These are phyloP conservation scores for Magallana gigas DNA, from an alignment of 1,140 invertebrate genomes.

Conservation along the genomic window DNA sequence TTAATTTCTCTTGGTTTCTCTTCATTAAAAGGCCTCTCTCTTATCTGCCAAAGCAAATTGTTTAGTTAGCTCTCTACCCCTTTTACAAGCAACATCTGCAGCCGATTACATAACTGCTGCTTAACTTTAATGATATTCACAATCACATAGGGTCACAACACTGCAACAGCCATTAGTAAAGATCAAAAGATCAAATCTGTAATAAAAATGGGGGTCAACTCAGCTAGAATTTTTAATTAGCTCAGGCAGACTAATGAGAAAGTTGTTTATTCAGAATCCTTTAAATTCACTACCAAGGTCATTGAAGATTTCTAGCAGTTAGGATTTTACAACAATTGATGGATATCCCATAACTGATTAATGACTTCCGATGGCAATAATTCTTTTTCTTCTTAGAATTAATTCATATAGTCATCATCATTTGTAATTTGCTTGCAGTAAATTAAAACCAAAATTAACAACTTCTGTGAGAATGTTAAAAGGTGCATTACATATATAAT, in stretches of 20 bases:
- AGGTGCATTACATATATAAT: too few relatives aligned
- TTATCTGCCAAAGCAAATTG: not conserved
- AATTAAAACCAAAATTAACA: too few relatives aligned
- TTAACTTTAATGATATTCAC: slow-evolving; percentile 19
- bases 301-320: too few relatives aligned
- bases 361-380: too few relatives aligned
- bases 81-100: slow-evolving; percentile 26
- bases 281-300: too few relatives aligned
- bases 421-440: too few relatives aligned
- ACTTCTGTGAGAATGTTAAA: too few relatives aligned
- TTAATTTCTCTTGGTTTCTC: slow-evolving; percentile 14
- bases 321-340: too few relatives aligned
- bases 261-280: too few relatives aligned
- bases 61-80: not conserved
- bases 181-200: slow-evolving; percentile 13
- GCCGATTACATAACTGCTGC: slow-evolving; percentile 19
- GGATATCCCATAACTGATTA: too few relatives aligned
- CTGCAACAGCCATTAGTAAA: not conserved
- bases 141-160: slow-evolving; percentile 8
- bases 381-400: too few relatives aligned
- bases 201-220: not conserved
- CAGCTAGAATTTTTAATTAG: not conserved
- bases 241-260: not conserved
- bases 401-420: too few relatives aligned
- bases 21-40: slow-evolving; percentile 1